A percentile compares a stretch with the other conserved stretches of the same genome.
phyloP scores from a whole-genome alignment of 2,888 invertebrate species.

The Erpobdella octoculata region DNA sequence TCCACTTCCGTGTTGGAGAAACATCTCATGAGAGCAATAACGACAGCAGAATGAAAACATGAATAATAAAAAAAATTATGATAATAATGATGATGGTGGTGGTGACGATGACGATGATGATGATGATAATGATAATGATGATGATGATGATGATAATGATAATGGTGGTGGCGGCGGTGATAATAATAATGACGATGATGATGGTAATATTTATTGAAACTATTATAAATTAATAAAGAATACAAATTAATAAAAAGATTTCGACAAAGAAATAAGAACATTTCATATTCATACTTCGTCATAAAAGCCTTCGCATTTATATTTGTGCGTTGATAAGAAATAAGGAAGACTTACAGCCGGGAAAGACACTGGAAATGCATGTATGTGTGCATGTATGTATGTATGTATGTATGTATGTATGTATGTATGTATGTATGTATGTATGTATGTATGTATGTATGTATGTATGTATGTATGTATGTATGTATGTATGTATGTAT shows the following conservation, averaged over 20 bases:
- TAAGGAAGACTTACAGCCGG: too few species aligned
- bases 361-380: too few species aligned
- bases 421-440: conserved; percentile 1
- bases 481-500: conserved; percentile 2
- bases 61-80: too few species aligned
- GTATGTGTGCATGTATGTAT: background rate
- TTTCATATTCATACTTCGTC: too few species aligned
- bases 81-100: conserved; percentile 12
- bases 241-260: too few species aligned
- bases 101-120: conserved; percentile 3
- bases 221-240: background rate
- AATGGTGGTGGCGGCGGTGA: background rate
- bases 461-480: background rate
- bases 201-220: background rate
- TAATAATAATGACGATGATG: conserved; percentile 3
- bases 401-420: conserved; percentile 1
- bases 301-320: too few species aligned
- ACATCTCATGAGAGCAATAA: background rate
- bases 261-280: too few species aligned
- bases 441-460: background rate
- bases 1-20: background rate
- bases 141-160: conserved; percentile 5
- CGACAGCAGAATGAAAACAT: background rate
- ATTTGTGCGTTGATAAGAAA: too few species aligned
- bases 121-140: conserved; percentile 14